Percentiles rank a stretch among this genome's conserved stretches.
Evolutionary conservation across 2,113 vertebrate genomes (phyloP).

Genomic region (Colinus virginianus): DNA sequence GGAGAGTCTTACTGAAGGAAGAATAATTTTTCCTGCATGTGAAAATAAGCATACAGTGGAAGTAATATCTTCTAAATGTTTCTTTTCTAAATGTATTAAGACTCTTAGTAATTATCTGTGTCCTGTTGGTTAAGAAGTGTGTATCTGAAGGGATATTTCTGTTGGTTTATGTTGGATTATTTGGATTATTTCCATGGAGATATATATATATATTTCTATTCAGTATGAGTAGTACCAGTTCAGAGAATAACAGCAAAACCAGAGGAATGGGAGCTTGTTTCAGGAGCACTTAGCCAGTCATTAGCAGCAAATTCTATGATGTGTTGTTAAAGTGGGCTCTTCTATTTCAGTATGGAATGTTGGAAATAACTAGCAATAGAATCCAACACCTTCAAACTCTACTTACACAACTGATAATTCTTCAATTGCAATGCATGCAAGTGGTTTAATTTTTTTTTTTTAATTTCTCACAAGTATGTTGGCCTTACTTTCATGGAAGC

Average conservation of each 20-base stretch:
- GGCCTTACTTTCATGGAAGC: neutral
- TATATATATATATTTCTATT: neutral
- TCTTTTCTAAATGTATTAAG: neutral
- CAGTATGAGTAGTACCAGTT: neutral
- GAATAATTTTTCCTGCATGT: fast-evolving
- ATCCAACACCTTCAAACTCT: neutral
- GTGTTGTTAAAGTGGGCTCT: neutral
- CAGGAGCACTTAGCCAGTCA: neutral
- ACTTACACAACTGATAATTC: neutral
- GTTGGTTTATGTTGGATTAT: too few species aligned
- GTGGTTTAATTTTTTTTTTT: neutral
- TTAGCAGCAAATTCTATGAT: neutral
- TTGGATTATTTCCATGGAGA: neutral
- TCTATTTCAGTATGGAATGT: neutral
- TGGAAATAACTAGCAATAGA: neutral
- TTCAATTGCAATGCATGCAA: neutral
- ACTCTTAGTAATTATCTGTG: neutral
- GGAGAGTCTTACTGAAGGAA: neutral
- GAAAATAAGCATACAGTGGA: neutral
- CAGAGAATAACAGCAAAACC: neutral
- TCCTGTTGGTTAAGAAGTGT: constrained; percentile 10
- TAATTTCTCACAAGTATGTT: neutral
- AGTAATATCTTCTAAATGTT: neutral
- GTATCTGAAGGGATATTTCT: neutral
- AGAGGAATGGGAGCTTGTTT: neutral